phyloP scores from a whole-genome alignment of 2,888 invertebrate genomes.

The Phragmatobia fuliginosa region DNA sequence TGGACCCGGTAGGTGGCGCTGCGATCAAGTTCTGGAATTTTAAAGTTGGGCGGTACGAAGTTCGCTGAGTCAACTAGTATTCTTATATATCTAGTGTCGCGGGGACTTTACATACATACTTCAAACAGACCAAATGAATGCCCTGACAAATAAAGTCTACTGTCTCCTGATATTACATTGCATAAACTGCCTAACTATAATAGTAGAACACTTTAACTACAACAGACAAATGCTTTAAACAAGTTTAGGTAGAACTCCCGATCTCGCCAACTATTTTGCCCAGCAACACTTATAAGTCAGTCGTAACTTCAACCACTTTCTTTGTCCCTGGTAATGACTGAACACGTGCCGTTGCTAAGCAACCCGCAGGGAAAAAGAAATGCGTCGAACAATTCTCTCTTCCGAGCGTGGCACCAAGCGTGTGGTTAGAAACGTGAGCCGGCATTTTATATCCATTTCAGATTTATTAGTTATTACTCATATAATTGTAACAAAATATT shows the following conservation, averaged over 20 bases:
- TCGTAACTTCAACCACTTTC: conserved; percentile 38
- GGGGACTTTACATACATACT: too few species aligned
- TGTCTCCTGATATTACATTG: neutral
- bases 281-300: conserved; percentile 11
- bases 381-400: conserved; percentile 27
- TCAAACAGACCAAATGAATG: too few species aligned
- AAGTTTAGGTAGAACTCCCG: neutral
- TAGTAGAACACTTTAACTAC: neutral
- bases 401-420: too few species aligned
- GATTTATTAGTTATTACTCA: too few species aligned
- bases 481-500: neutral
- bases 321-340: conserved; percentile 60
- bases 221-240: neutral
- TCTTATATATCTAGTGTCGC: too few species aligned
- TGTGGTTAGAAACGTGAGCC: neutral
- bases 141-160: too few species aligned
- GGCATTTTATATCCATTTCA: neutral
- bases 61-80: too few species aligned
- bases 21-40: too few species aligned
- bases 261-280: conserved; percentile 2
- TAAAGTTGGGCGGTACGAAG: too few species aligned
- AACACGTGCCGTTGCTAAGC: conserved; percentile 63
- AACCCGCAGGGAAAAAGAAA: conserved; percentile 46
- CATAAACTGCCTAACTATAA: neutral
- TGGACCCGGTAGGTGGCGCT: too few species aligned